Percentiles rank a stretch among this genome's conserved stretches.
Evolutionary conservation across 2,113 vertebrate genomes (phyloP).

Genomic region (Eptatretus burgeri): DNA sequence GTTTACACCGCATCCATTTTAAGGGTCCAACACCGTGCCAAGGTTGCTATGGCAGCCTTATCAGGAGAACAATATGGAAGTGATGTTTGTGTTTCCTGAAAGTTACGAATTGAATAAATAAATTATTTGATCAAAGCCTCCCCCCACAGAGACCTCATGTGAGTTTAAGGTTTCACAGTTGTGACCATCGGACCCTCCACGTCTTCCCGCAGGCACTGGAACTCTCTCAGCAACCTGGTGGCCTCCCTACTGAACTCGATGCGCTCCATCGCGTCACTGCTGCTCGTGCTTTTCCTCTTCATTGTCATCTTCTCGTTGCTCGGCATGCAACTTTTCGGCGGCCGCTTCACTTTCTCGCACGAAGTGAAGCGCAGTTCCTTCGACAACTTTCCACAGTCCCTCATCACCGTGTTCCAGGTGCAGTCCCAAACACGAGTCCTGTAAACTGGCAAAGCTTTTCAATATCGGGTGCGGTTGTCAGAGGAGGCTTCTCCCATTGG

Average conservation of each 20-base stretch:
- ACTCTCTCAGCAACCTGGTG: conserved; percentile 59
- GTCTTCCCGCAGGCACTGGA: conserved; percentile 44
- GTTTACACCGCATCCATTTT: no score
- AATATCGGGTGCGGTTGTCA: no score
- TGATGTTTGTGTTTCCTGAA: no score
- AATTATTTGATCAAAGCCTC: no score
- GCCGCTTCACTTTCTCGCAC: conserved; percentile 60
- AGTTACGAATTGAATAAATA: no score
- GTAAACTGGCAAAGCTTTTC: no score
- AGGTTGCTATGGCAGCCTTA: no score
- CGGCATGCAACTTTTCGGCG: conserved; percentile 95
- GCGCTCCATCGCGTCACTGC: conserved; percentile 68
- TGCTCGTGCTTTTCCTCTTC: conserved; percentile 84
- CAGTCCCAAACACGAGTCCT: background rate
- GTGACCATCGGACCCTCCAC: background rate
- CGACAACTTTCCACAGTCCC: conserved; percentile 74
- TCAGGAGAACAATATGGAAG: no score
- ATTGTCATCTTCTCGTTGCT: conserved; percentile 69
- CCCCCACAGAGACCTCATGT: no score
- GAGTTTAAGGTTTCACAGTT: no score
- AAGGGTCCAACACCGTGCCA: no score
- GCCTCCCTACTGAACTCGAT: conserved; percentile 78
- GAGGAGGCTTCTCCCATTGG: no score
- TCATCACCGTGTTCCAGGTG: conserved; percentile 95
- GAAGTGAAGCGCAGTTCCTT: conserved; percentile 52